These are phyloP conservation scores for Tenthredo mesomela DNA, from an alignment of 2,888 invertebrate genomes.

Conservation along the genomic window DNA sequence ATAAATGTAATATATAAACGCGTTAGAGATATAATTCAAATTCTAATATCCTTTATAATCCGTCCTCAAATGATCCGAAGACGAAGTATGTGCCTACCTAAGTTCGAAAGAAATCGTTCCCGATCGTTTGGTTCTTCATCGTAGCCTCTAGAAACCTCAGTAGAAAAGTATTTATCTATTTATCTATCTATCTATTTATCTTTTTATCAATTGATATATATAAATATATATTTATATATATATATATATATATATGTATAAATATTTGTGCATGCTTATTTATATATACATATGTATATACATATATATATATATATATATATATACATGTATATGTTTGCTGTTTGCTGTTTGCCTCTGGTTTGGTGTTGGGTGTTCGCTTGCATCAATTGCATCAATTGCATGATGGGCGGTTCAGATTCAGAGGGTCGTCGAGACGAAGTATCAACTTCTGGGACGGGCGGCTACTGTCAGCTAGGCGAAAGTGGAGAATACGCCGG, in stretches of 20 bases:
- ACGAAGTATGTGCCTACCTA: not conserved
- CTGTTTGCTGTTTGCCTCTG: conserved; percentile 37
- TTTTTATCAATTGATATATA: not conserved
- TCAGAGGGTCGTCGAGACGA: conserved; percentile 62
- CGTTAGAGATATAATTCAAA: not conserved
- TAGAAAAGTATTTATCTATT: conserved; percentile 23
- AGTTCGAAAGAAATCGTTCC: conserved; percentile 29
- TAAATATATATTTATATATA: not conserved
- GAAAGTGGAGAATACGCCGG: conserved; percentile 63
- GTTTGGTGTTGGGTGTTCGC: conserved; percentile 50
- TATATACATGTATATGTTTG: conserved; percentile 27
- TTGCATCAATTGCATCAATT: conserved; percentile 50
- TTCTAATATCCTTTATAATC: not conserved
- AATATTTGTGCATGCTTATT: conserved; percentile 52
- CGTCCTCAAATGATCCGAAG: not conserved
- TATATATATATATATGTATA: conserved; percentile 24
- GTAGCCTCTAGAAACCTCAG: conserved; percentile 27
- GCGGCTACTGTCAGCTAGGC: conserved; percentile 67
- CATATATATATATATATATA: not conserved
- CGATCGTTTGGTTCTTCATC: conserved; percentile 35
- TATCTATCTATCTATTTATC: not conserved
- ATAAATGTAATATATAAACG: not conserved
- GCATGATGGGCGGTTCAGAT: conserved; percentile 64
- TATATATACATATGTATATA: conserved; percentile 23
- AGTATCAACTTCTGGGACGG: conserved; percentile 48